Evolutionary conservation across 1,140 invertebrate genomes (phyloP), one percentile per base, ranked within the genome.

Genomic region (Trichonephila clavipes): DNA sequence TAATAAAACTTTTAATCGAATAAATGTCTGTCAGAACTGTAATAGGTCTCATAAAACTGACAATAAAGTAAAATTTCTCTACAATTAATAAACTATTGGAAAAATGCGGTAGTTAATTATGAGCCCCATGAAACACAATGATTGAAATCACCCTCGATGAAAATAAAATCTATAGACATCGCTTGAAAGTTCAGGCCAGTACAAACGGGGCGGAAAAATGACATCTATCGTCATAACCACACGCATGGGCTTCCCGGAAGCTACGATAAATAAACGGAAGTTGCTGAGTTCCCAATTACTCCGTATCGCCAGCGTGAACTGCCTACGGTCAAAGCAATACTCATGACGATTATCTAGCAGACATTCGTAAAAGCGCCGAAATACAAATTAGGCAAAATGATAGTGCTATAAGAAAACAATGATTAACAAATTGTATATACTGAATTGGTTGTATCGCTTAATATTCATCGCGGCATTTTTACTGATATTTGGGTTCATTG

Each of bases 221-320:
- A 89, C 88, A 69, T 58, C 88, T 89, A 89, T 89, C 88, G 66
- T 89, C 88, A 89, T 89, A 69, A 89, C 44, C 88, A 89, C 64
- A 89, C 88, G 88, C 66, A 89, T 89, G 34, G 88, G 88, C 28
- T 89, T 89, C 88, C 88, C 88, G 88, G 88, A 89, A 72, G 69
- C n/a, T 28, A 59, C 88, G 69, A 89, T 89, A 89, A 89, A 87
- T 87, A 89, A 89, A 89, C 88, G 88, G 88, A 89, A 89, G 88
- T 89, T 72, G 40, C 88, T 77, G 21, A 89, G 88, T 59, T 89
- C 88, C 88, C 88, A 89, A 89, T 89, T 89, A 89, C 88, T 89
- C 40, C 28, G 88, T 89, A 89, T 89, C 64, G 66, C 88, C 44
- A 89, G 34, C 8, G 58, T 58, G 85, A 87, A 87, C 82, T 83